These are phyloP conservation scores for Gnatocerus cornutus DNA, from an alignment of 2,888 invertebrate genomes.

Conservation along the genomic window DNA sequence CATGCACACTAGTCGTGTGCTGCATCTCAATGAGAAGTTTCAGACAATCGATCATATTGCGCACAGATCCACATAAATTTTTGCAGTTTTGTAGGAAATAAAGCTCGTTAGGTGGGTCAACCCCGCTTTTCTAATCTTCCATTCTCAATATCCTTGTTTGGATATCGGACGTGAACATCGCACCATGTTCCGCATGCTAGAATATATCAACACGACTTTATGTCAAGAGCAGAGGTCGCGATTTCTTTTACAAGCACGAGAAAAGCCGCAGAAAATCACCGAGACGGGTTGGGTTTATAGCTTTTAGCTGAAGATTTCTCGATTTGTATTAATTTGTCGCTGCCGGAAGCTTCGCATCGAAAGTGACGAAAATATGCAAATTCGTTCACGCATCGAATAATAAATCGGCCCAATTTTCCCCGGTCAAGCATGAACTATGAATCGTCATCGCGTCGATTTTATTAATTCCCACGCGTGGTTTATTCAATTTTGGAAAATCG, in stretches of 20 bases:
- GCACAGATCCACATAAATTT: too few relatives aligned
- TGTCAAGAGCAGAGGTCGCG: constrained; percentile 40
- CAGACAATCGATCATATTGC: too few relatives aligned
- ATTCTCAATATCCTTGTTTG: constrained; percentile 38
- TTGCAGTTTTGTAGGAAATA: constrained; percentile 16
- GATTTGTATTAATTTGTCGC: background rate
- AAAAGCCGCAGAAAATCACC: constrained; percentile 16
- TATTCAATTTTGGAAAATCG: background rate
- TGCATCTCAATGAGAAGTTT: constrained; percentile 33
- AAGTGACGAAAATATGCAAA: constrained; percentile 34
- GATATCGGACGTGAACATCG: constrained; percentile 42
- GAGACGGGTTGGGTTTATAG: background rate
- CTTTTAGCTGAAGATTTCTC: too few relatives aligned
- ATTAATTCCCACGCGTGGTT: background rate
- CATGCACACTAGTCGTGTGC: constrained; percentile 19
- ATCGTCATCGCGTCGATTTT: constrained; percentile 1
- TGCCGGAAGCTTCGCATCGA: constrained; percentile 28
- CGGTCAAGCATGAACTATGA: constrained; percentile 4
- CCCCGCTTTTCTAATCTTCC: constrained; percentile 36
- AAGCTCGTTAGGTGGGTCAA: constrained; percentile 26
- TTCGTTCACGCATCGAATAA: constrained; percentile 34
- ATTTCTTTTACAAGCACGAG: constrained; percentile 17
- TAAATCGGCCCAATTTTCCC: constrained; percentile 24
- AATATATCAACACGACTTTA: constrained; percentile 36
- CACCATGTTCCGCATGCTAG: constrained; percentile 38